These are phyloP conservation scores for Drosophila saltans DNA, from an alignment of 1,140 invertebrate genomes.

Conservation along the genomic window DNA sequence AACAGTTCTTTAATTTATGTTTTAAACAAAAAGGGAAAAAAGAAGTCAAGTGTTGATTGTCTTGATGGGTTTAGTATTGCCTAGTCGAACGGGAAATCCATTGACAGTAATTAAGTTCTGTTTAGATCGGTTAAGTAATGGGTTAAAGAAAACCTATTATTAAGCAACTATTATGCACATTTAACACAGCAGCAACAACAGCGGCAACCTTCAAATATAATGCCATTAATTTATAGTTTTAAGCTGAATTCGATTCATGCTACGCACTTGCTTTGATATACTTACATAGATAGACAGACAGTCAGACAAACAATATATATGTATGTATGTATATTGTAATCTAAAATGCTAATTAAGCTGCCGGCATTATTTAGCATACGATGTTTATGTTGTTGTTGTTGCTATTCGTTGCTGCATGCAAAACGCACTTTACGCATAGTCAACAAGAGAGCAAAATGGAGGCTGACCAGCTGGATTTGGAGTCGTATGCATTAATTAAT, in stretches of 20 bases:
- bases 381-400: constrained; percentile 25
- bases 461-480: constrained; percentile 34
- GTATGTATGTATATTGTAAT: constrained; percentile 41
- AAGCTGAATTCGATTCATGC: constrained; percentile 45
- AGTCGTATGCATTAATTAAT: constrained; percentile 73
- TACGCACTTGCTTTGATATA: constrained; percentile 60
- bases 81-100: constrained; percentile 64
- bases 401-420: constrained; percentile 48
- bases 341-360: constrained; percentile 82
- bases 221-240: constrained; percentile 43
- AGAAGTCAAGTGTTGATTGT: constrained; percentile 32
- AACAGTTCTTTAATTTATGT: constrained; percentile 71
- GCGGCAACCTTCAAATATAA: constrained; percentile 26
- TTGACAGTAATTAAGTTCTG: constrained; percentile 53
- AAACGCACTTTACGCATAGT: constrained; percentile 64
- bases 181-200: constrained; percentile 31
- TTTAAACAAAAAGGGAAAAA: constrained; percentile 8
- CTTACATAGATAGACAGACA: constrained; percentile 1
- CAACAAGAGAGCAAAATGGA: constrained; percentile 27
- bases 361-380: constrained; percentile 68
- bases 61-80: constrained; percentile 35
- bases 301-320: neutral
- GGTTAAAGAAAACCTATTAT: constrained; percentile 50
- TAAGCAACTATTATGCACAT: constrained; percentile 30
- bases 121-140: constrained; percentile 55